Conservation (phyloP, 2,113 vertebrate species). For the Trichomycterus rosablanca region DNA sequence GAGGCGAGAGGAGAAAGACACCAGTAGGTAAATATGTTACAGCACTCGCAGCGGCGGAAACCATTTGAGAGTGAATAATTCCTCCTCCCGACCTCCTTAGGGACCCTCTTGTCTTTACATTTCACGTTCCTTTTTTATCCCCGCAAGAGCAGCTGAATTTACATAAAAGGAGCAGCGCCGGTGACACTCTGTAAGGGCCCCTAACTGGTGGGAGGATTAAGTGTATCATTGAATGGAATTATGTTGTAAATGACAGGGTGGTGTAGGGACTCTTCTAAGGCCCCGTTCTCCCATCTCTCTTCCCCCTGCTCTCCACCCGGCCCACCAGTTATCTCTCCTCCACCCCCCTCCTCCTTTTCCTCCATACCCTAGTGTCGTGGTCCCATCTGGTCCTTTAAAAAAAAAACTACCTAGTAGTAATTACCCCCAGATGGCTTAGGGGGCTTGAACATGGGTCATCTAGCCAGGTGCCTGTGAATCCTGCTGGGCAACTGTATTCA, state of each 20-base stretch:
- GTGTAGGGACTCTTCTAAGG: constrained; percentile 56
- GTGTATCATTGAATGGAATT: constrained; percentile 98
- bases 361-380: constrained; percentile 74
- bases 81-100: constrained; percentile 80
- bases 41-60: constrained; percentile 90
- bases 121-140: constrained; percentile 43
- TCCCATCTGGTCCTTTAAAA: constrained; percentile 98
- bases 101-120: constrained; percentile 57
- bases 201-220: constrained; percentile 98
- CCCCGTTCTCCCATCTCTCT: constrained; percentile 28
- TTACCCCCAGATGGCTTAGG: constrained; percentile 99
- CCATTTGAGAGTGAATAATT: constrained; percentile 94
- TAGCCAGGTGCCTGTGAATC: constrained; percentile 93
- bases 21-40: constrained; percentile 73
- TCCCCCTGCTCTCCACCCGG: constrained; percentile 7
- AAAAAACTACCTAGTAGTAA: constrained; percentile 99
- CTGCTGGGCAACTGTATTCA: constrained; percentile 91
- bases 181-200: constrained; percentile 83
- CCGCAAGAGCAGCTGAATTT: constrained; percentile 49
- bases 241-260: constrained; percentile 97
- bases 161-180: constrained; percentile 95
- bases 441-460: constrained; percentile 79
- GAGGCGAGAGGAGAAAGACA: constrained; percentile 38
- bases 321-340: constrained; percentile 7
- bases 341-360: no score